Evolutionary conservation across 1,140 invertebrate genomes (phyloP), one percentile per base, ranked within the genome.

Genomic region (Orchestia grillus): DNA sequence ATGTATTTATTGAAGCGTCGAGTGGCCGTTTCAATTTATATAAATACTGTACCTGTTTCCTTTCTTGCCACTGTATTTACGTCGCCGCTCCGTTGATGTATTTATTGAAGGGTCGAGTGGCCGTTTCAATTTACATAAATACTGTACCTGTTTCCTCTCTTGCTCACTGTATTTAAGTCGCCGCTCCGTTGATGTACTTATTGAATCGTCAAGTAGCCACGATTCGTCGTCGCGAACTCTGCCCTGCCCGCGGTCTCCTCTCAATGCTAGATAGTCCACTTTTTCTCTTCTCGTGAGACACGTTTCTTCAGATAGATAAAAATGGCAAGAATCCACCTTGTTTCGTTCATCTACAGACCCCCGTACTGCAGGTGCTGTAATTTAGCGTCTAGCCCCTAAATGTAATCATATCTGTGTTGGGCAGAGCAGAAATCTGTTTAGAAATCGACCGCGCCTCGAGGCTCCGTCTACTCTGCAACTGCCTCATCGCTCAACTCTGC

Each of bases 401-500:
- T 15, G 88, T 91, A 44, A 44, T 91, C 88, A 44, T 42, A 91
- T 91, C 88, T 43, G 88, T 43, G 88, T 0, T 91, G 88, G 15
- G 44, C 4, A 44, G 88, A 44, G 11, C 88, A 41, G 88, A 91
- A 91, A 91, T 91, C 88, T 91, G 88, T 91, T 91, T 43, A 91
- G 88, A 91, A 91, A 91, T 42, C 88, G 41, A 43, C 88, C 44
- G 11, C 44, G 88, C 88, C 88, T 91, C 41, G 41, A 91, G 62
- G 62, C 62, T 77, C 15, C 28, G 62, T 77, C 62, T 77, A 77
- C 62, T 36, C 62, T 77, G 28, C 62, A 77, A 77, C 62, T 77
- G 62, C 62, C 92, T 45, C 92, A 94, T 94, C 92, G 92, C 92
- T 94, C 92, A 94, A n/a, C 43, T n/a, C 44, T 40, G 43, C 44